Conservation (phyloP, 2,797 vertebrate genomes). For the Microctenopoma steveboyesi region DNA sequence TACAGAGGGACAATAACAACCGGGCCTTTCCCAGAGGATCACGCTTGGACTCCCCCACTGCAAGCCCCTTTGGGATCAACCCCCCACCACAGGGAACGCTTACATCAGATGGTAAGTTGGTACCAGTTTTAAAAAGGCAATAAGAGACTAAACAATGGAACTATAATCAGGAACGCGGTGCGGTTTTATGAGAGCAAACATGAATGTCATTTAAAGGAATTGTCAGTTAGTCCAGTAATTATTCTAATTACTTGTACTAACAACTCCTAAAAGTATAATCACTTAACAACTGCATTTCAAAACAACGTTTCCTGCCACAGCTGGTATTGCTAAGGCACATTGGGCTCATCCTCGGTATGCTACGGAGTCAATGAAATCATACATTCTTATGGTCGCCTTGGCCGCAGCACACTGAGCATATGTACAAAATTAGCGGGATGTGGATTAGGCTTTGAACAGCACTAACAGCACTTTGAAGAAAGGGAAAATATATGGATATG, state of each 20-base stretch:
- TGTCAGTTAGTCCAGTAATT: background rate
- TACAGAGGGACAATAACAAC: constrained; percentile 90
- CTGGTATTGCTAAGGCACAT: constrained; percentile 46
- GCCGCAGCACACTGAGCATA: constrained; percentile 47
- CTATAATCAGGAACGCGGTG: constrained; percentile 11
- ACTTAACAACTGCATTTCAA: constrained; percentile 20
- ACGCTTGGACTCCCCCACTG: constrained; percentile 86
- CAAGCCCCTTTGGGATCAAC: constrained; percentile 88
- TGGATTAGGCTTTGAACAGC: constrained; percentile 24
- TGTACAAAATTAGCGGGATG: constrained; percentile 61
- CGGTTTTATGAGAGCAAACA: background rate
- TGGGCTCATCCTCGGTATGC: constrained; percentile 59
- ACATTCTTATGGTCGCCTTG: constrained; percentile 69
- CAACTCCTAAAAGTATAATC: constrained; percentile 13
- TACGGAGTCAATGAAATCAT: constrained; percentile 64
- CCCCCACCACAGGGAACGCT: constrained; percentile 88
- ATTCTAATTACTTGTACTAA: constrained; percentile 14
- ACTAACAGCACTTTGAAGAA: constrained; percentile 36
- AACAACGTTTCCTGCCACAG: constrained; percentile 35
- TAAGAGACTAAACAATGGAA: background rate
- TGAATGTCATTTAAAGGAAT: background rate
- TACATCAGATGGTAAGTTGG: constrained; percentile 88
- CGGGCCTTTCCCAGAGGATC: constrained; percentile 88
- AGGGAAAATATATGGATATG: constrained; percentile 5
- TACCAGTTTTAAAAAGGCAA: constrained; percentile 9